Evolutionary conservation across 2,888 invertebrate genomes (phyloP).

Genomic region (Patella depressa): DNA sequence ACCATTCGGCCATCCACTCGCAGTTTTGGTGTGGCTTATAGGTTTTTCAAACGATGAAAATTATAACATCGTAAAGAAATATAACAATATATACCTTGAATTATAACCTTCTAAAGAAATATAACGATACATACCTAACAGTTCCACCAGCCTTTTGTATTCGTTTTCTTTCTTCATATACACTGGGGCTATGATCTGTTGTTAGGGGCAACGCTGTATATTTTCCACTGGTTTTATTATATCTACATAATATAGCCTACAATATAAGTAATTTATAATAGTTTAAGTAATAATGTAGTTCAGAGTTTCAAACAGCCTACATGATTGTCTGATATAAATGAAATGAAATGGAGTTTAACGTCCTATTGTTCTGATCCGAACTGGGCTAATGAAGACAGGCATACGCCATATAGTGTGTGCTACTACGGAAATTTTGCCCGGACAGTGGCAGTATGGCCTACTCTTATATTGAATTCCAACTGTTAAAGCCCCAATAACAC

Average conservation of each 20-base stretch:
- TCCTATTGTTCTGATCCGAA: too few species aligned
- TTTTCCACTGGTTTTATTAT: conserved; percentile 59
- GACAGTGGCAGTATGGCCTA: too few species aligned
- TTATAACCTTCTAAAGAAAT: background rate
- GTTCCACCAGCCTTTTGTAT: conserved; percentile 74
- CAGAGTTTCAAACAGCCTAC: too few species aligned
- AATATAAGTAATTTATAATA: conserved; percentile 9
- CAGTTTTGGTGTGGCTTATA: background rate
- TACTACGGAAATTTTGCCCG: too few species aligned
- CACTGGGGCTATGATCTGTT: conserved; percentile 72
- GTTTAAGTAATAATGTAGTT: too few species aligned
- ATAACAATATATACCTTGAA: background rate
- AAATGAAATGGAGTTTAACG: too few species aligned
- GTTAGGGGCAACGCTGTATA: conserved; percentile 71
- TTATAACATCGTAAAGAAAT: background rate
- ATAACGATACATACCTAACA: conserved; percentile 68
- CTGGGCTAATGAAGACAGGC: too few species aligned
- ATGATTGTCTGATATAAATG: too few species aligned
- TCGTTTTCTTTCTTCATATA: conserved; percentile 73
- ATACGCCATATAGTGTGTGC: too few species aligned
- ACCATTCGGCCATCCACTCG: background rate
- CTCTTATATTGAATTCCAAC: too few species aligned
- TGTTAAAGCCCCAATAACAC: too few species aligned
- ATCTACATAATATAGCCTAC: conserved; percentile 71
- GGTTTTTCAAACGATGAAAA: background rate